Evolutionary conservation across 2,888 invertebrate genomes (phyloP).

Genomic region (Stenichneumon culpator): DNA sequence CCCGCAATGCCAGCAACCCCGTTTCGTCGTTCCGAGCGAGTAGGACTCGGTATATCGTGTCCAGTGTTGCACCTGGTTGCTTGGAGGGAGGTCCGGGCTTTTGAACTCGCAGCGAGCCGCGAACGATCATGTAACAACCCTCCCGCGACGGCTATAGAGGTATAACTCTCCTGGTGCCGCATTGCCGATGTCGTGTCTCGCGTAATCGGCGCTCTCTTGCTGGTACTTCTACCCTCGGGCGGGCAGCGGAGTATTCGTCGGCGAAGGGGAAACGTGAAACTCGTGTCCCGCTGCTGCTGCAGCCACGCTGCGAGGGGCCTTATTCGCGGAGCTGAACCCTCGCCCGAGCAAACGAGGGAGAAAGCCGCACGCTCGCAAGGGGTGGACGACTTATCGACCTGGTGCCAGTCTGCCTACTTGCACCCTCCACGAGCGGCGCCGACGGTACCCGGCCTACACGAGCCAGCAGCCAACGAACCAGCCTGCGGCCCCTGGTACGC

Average conservation of each 20-base stretch:
- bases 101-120: conserved; percentile 22
- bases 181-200: conserved; percentile 81
- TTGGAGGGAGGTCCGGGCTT: neutral
- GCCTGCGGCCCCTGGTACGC: conserved; percentile 71
- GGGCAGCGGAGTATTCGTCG: neutral
- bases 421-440: conserved; percentile 28
- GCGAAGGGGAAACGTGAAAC: conserved; percentile 20
- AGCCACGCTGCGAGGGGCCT: neutral
- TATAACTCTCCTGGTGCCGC: conserved; percentile 74
- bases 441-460: conserved; percentile 22
- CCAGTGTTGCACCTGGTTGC: conserved; percentile 22
- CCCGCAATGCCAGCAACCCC: conserved; percentile 60
- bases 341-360: conserved; percentile 41
- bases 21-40: conserved; percentile 26
- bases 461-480: conserved; percentile 19
- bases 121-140: conserved; percentile 29
- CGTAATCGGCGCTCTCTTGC: conserved; percentile 68
- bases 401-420: conserved; percentile 63
- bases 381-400: conserved; percentile 83
- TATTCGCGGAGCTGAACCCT: conserved; percentile 14
- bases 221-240: conserved; percentile 6
- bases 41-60: conserved; percentile 3
- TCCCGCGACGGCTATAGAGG: neutral
- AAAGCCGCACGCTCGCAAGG: conserved; percentile 66
- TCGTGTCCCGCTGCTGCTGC: conserved; percentile 6